Evolutionary conservation across 2,797 vertebrate genomes (phyloP), one percentile per base, ranked within the genome.

Genomic region (Rhadinocentrus ornatus): DNA sequence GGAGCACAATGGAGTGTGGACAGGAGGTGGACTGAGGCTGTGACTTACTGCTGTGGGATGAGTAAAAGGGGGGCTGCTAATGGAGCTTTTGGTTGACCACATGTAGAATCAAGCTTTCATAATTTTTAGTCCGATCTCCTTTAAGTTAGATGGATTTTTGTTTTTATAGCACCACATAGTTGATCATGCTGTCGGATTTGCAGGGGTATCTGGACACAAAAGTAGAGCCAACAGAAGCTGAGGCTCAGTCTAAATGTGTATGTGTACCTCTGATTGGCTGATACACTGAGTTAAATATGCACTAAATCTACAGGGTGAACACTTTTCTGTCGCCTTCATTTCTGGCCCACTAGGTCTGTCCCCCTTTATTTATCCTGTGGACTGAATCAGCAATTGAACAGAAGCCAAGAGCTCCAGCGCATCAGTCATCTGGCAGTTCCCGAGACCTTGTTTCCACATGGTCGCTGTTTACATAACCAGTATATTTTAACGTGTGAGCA

Each of bases 341-440:
- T 75, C 71, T 76, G 68, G 61, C 62, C 69, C n/a, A 11, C 61
- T 52, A 29, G 54, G 1, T 71, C 62, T 57, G 24, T 69, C 20
- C 69, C 66, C 32, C 57, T 69, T 77, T 78, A 75, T 88, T 84
- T 76, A 74, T 84, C 72, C 68, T 71, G 73, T 73, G 72, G 63
- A 73, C 80, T 87, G 86, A 88, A 76, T 89, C 86, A 86, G 83
- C 81, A 82, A 62, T 84, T 89, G 84, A 88, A 81, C 69, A 50
- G 73, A 6, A 31, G 84, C 81, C 84, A 88, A 9, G 71, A n/a
- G 39, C 78, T 78, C 67, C 69, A 71, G 73, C 54, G 67, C 74
- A 84, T 72, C 67, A 75, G 70, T 83, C 78, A 75, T 81, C 73
- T 69, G 68, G 75, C 72, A 83, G 73, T 46, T 78, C 41, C 61